Conservation (phyloP, 64 coral and sea anemone species). For the Montipora foliosa region DNA sequence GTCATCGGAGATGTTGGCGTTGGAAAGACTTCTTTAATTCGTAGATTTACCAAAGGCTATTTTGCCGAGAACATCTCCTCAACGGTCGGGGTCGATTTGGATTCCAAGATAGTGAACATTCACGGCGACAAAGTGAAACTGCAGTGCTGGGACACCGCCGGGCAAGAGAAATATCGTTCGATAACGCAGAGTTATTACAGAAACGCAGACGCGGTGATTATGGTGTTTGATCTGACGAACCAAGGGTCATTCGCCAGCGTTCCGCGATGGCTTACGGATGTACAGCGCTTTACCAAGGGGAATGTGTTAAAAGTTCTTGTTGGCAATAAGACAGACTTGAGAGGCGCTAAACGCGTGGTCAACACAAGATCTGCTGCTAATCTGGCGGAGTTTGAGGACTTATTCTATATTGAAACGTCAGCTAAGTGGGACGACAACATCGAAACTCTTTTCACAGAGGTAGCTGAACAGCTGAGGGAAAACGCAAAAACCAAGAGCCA, state of each 20-base stretch:
- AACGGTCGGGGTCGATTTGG: slow-evolving; percentile 95
- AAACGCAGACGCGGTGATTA: slow-evolving; percentile 96
- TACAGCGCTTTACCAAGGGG: slow-evolving; percentile 84
- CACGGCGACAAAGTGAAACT: slow-evolving; percentile 95
- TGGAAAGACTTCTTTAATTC: slow-evolving; percentile 97
- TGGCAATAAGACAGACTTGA: slow-evolving; percentile 99
- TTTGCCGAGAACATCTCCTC: slow-evolving; percentile 91
- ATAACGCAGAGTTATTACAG: slow-evolving; percentile 96
- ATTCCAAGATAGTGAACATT: slow-evolving; percentile 85
- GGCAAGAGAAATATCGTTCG: slow-evolving; percentile 91
- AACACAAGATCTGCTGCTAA: slow-evolving; percentile 90
- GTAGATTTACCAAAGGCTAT: slow-evolving; percentile 96
- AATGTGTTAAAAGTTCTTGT: slow-evolving; percentile 92
- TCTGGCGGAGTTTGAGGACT: slow-evolving; percentile 97
- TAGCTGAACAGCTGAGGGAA: slow-evolving; percentile 94
- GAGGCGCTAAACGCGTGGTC: slow-evolving; percentile 82
- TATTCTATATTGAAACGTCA: slow-evolving; percentile 96
- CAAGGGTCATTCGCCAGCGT: slow-evolving; percentile 94
- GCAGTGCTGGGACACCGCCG: slow-evolving; percentile 99
- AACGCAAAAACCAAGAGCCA: slow-evolving; percentile 75
- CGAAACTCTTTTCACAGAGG: slow-evolving; percentile 85
- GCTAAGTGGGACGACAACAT: slow-evolving; percentile 99
- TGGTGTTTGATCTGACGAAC: slow-evolving; percentile 97
- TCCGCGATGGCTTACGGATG: slow-evolving; percentile 94
- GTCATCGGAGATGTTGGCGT: slow-evolving; percentile 93